Evolutionary conservation across 1,140 invertebrate genomes (phyloP).

Genomic region (Calliopsis andreniformis): DNA sequence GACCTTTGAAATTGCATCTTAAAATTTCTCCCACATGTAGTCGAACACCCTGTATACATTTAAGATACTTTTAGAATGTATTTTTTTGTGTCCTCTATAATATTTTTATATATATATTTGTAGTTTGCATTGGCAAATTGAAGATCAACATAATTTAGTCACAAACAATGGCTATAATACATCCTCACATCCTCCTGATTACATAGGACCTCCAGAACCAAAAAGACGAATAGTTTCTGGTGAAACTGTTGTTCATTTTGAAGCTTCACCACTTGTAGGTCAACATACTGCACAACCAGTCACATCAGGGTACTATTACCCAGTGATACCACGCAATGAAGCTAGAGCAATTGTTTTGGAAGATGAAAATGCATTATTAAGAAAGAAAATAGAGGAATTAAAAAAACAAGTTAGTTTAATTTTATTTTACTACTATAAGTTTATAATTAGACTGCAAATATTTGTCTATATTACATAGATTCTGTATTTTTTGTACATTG

Average conservation of each 20-base stretch:
- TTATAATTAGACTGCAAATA: too few species aligned
- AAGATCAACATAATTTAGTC: constrained; percentile 74
- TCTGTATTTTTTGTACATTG: too few species aligned
- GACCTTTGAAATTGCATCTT: too few species aligned
- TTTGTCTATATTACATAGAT: too few species aligned
- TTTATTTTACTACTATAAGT: background rate
- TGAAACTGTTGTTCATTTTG: constrained; percentile 77
- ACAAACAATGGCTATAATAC: constrained; percentile 71
- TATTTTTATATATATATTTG: too few species aligned
- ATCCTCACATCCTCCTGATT: constrained; percentile 73
- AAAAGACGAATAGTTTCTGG: constrained; percentile 77
- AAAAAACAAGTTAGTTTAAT: constrained; percentile 84
- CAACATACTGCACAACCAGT: constrained; percentile 74
- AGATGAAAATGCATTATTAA: constrained; percentile 88
- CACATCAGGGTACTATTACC: constrained; percentile 77
- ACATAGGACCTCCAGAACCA: constrained; percentile 76
- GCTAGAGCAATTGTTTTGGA: constrained; percentile 84
- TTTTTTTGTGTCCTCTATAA: too few species aligned
- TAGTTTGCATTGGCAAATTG: constrained; percentile 77
- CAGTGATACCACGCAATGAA: constrained; percentile 78
- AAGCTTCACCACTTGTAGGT: constrained; percentile 72
- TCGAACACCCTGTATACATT: too few species aligned
- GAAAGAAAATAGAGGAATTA: constrained; percentile 88
- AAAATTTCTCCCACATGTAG: too few species aligned
- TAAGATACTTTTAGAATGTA: too few species aligned